phyloP scores from a whole-genome alignment of 2,113 vertebrate species.

The Egretta garzetta region DNA sequence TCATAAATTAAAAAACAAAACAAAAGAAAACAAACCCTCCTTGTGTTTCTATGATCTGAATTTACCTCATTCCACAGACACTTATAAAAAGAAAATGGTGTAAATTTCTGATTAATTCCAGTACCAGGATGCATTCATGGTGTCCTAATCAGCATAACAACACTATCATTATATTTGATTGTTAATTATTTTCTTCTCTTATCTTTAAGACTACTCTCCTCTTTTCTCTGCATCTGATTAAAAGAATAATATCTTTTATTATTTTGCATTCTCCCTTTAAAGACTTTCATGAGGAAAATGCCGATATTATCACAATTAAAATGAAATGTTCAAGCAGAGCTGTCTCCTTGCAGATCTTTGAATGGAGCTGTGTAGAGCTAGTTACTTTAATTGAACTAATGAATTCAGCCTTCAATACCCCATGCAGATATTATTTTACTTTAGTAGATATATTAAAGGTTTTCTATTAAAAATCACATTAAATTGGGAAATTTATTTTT shows the following conservation, averaged over 20 bases:
- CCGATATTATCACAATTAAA: background rate
- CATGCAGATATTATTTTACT: background rate
- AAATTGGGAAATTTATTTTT: background rate
- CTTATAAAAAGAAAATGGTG: background rate
- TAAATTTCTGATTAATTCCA: background rate
- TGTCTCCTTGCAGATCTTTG: background rate
- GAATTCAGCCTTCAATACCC: background rate
- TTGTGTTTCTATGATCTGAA: background rate
- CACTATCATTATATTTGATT: background rate
- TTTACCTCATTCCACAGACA: background rate
- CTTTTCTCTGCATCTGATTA: background rate
- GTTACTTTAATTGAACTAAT: conserved; percentile 15
- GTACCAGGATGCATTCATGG: background rate
- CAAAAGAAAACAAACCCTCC: background rate
- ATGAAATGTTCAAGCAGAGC: background rate
- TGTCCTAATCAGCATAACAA: conserved; percentile 5
- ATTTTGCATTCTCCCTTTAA: background rate
- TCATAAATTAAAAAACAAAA: background rate
- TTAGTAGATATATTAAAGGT: background rate
- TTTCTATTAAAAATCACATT: background rate
- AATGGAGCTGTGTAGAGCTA: background rate
- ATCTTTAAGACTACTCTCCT: background rate
- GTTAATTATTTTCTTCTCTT: conserved; percentile 16
- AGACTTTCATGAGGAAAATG: background rate
- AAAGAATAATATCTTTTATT: background rate